Evolutionary conservation across 2,888 invertebrate species (phyloP), one percentile per base, ranked within the genome.

Genomic region (Heliothis peltigera): DNA sequence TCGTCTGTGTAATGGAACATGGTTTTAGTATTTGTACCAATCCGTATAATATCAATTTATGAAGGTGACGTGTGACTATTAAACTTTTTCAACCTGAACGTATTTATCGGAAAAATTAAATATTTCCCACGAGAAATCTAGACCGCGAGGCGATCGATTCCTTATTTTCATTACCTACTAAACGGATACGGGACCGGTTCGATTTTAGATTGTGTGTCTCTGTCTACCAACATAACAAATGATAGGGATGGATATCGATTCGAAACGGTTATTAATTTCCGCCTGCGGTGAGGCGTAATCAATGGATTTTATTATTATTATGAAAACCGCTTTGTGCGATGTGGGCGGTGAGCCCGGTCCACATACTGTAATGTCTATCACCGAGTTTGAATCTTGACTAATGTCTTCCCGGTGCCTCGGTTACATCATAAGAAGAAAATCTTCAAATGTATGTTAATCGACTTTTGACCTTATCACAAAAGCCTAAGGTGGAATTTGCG

Each of bases 171-270:
- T 62, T 78, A 61, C n/a, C n/a, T n/a, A n/a, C 64, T 60, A 68
- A 64, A 61, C 35, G 69, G 46, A 62, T 61, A 60, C 25, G 28
- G 22, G 51, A 78, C 71, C 62, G 79, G 76, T 75, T 72, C 62
- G 64, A 70, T 77, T 84, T 74, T 72, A 60, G 59, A 77, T 82
- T 60, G 55, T 68, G 53, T 60, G 64, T 81, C 75, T 73, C 80
- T 70, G 70, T 84, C 79, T 74, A 67, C 61, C 75, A 76, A 69
- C 70, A 78, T 78, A 77, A 75, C 61, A 70, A 59, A 64, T 62
- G 83, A 83, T 79, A 84, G 70, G 77, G 76, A 79, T 75, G 25
- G 79, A 75, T 75, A 52, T 69, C 43, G 64, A 81, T 84, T 79
- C 54, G 78, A 75, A 75, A 77, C 72, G 77, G 76, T 78, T 66